phyloP scores from a whole-genome alignment of 2,888 invertebrate species.

The Thysanoteuthis rhombus region DNA sequence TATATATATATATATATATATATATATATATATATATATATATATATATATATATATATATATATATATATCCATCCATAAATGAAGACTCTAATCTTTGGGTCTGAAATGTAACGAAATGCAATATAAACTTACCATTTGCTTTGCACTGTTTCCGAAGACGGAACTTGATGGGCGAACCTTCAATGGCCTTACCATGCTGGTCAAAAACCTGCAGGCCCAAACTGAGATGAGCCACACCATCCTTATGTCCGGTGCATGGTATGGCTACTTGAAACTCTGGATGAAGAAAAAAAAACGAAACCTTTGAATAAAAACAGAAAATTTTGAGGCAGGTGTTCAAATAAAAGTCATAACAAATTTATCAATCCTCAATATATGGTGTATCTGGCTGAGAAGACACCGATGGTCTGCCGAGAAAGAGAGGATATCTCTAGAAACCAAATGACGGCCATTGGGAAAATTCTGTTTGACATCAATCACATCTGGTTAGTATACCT shows the following conservation, averaged over 20 bases:
- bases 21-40: neutral
- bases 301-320: neutral
- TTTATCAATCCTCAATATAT: no score
- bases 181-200: slow-evolving; percentile 50
- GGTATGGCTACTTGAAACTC: slow-evolving; percentile 66
- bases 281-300: slow-evolving; percentile 39
- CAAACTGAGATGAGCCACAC: slow-evolving; percentile 59
- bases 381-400: no score
- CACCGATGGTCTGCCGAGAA: no score
- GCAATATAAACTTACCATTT: slow-evolving; percentile 52
- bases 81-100: neutral
- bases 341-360: no score
- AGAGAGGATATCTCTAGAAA: no score
- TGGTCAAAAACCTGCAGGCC: slow-evolving; percentile 58
- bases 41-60: neutral
- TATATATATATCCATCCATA: neutral
- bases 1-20: no score
- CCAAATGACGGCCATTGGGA: no score
- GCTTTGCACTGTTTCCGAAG: slow-evolving; percentile 61
- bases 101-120: neutral
- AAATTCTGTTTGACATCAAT: no score
- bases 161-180: slow-evolving; percentile 61
- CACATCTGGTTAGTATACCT: no score
- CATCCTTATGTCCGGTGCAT: slow-evolving; percentile 61
- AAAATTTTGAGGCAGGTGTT: slow-evolving; percentile 28